Evolutionary conservation across 1,140 invertebrate genomes (phyloP), one percentile per base, ranked within the genome.

Genomic region (Trinorchestia longiramus): DNA sequence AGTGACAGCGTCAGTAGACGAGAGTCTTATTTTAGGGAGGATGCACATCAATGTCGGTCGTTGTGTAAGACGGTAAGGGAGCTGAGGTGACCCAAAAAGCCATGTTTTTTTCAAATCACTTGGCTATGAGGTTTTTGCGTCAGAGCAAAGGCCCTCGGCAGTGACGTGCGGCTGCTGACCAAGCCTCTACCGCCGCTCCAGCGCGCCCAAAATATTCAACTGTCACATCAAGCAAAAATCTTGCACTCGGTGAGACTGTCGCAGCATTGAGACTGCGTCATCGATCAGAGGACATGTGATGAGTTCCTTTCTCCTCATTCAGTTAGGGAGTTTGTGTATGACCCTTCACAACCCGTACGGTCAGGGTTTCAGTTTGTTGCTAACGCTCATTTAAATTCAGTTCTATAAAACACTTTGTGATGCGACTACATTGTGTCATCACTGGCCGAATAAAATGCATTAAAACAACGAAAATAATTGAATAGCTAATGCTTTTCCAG

Each of bases 141-240:
- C 88, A 28, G 41, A 43, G 19, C 88, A 43, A 43, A 43, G 41
- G 43, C 41, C 88, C 88, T 91, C 88, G 88, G 43, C 43, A 43
- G 88, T 91, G 88, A 91, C 88, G 43, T 91, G 88, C 43, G 19
- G 88, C 88, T 91, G 88, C 88, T 91, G 88, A 91, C 88, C 43
- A 43, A 43, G 88, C 88, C 88, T 91, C 36, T 28, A 36, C 62
- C 62, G 62, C 28, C 62, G 62, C 62, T 77, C 62, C 62, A 36
- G 62, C 62, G 11, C 8, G 36, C 62, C 62, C 28, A 77, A 77
- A 77, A 77, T 77, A 77, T 77, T 77, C 62, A 77, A 77, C 62
- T 36, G 62, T 77, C 62, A 77, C 62, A 77, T 77, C 62, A 36
- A 77, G 11, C 62, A 77, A 77, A 36, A 77, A 77, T 77, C 62